These are phyloP conservation scores for Drosophila athabasca DNA, from an alignment of 1,140 invertebrate genomes.

Conservation along the genomic window DNA sequence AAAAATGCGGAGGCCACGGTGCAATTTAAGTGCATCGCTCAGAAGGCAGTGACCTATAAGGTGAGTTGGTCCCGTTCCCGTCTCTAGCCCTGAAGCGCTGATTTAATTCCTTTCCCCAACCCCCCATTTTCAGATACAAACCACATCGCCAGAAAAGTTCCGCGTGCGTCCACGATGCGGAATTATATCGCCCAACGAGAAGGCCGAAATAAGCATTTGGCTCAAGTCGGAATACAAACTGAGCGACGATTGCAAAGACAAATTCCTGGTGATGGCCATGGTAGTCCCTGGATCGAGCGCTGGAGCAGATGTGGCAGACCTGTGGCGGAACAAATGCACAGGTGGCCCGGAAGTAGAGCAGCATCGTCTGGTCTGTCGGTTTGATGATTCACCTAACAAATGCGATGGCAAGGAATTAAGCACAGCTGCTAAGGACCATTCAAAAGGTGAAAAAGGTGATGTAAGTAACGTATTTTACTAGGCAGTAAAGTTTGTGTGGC, in stretches of 20 bases:
- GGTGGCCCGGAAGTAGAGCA: slow-evolving; percentile 60
- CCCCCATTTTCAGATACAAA: slow-evolving; percentile 65
- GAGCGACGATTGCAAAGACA: slow-evolving; percentile 61
- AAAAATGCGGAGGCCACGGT: slow-evolving; percentile 58
- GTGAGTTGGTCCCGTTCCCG: slow-evolving; percentile 16
- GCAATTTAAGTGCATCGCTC: slow-evolving; percentile 40
- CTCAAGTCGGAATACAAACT: slow-evolving; percentile 68
- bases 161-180: slow-evolving; percentile 94
- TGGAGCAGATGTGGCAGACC: slow-evolving; percentile 42
- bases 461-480: not conserved
- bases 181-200: slow-evolving; percentile 86
- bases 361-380: slow-evolving; percentile 68
- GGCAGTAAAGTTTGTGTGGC: too few species aligned
- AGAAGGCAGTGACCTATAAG: slow-evolving; percentile 59
- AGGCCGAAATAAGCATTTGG: slow-evolving; percentile 65
- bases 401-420: not conserved
- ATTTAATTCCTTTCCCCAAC: slow-evolving; percentile 41
- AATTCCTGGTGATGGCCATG: slow-evolving; percentile 79
- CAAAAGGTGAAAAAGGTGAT: not conserved
- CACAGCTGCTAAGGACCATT: not conserved
- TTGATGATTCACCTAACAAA: not conserved
- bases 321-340: slow-evolving; percentile 57
- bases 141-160: slow-evolving; percentile 92
- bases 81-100: too few species aligned
- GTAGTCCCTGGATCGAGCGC: slow-evolving; percentile 5